These are phyloP conservation scores for Drosophila heteroneura DNA, from an alignment of 2,888 invertebrate species.

Conservation along the genomic window DNA sequence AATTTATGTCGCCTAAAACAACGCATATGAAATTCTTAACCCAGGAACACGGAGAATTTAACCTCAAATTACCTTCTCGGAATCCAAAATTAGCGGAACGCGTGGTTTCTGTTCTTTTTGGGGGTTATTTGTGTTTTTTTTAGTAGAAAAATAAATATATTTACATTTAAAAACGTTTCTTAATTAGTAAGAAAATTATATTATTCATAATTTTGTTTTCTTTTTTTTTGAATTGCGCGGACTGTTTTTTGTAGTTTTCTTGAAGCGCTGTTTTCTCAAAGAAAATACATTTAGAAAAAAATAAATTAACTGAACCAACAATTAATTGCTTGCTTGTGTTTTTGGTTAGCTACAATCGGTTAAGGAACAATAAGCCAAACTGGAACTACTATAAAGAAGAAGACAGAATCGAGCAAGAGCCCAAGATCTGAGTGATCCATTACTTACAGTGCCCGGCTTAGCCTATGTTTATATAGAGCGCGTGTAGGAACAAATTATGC, in stretches of 20 bases:
- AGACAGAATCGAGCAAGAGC: constrained; percentile 30
- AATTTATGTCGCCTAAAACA: constrained; percentile 43
- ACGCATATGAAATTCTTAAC: constrained; percentile 14
- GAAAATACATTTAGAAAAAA: constrained; percentile 20
- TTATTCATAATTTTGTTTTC: not conserved
- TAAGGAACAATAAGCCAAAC: constrained; percentile 51
- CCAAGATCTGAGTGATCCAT: constrained; percentile 65
- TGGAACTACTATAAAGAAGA: constrained; percentile 48
- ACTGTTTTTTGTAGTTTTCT: constrained; percentile 33
- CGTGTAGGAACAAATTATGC: constrained; percentile 73
- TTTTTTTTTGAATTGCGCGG: constrained; percentile 16
- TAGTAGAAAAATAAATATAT: constrained; percentile 48
- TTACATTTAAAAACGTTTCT: constrained; percentile 32
- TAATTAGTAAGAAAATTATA: constrained; percentile 34
- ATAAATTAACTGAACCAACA: constrained; percentile 17
- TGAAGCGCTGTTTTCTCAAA: constrained; percentile 16
- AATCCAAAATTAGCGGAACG: constrained; percentile 80
- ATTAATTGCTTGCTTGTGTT: constrained; percentile 39
- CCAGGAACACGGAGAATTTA: constrained; percentile 15
- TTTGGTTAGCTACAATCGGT: constrained; percentile 61
- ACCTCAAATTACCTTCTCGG: constrained; percentile 74
- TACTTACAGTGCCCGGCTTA: constrained; percentile 88
- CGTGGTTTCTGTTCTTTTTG: constrained; percentile 70
- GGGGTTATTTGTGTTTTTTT: constrained; percentile 22
- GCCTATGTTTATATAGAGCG: constrained; percentile 84